Evolutionary conservation across 2,888 invertebrate genomes (phyloP), one percentile per base, ranked within the genome.

Genomic region (Sialis lutaria): DNA sequence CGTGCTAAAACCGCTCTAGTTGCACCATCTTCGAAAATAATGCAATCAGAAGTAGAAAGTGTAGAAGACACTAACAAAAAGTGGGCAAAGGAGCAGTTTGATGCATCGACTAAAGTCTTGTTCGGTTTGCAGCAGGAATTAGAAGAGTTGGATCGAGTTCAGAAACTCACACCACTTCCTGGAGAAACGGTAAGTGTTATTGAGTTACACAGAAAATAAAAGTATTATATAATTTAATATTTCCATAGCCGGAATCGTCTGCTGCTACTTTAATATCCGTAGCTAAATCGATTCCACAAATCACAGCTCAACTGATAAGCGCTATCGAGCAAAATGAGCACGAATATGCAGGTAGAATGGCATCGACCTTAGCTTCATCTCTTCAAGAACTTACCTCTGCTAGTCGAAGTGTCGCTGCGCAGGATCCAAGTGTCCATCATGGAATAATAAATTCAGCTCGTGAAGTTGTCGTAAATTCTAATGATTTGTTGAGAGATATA

Each of bases 21-120:
- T 3, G 42, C 37, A 8, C 33, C 34, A 22, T 30, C 42, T 5
- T 35, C 47, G 6, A 47, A 30, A 6, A 13, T 22, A 6, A 35
- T 22, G 13, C 42, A 39, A 30, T 32, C 47, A 10, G 12, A 47
- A 35, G 40, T 33, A 9, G 47, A 47, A 13, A 40, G 40, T 40
- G 32, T 32, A 6, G 9, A 46, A 40, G 22, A 10, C 13, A 8
- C 10, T 13, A 41, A 30, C 22, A 12, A 13, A 6, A n/a, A 30
- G 9, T 42, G 42, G 42, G 42, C 37, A 9, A 9, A n/a, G 6
- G 42, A 42, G 42, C 47, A 47, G 12, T 47, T 93, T 50, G 89
- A 91, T 54, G 82, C 84, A 0, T 92, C 93, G 0, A 73, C 88
- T 0, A 87, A 91, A 55, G 77, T 87, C 48, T 82, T 95, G 40